Evolutionary conservation across 2,888 invertebrate genomes (phyloP), one percentile per base, ranked within the genome.

Genomic region (Tinea pellionella): DNA sequence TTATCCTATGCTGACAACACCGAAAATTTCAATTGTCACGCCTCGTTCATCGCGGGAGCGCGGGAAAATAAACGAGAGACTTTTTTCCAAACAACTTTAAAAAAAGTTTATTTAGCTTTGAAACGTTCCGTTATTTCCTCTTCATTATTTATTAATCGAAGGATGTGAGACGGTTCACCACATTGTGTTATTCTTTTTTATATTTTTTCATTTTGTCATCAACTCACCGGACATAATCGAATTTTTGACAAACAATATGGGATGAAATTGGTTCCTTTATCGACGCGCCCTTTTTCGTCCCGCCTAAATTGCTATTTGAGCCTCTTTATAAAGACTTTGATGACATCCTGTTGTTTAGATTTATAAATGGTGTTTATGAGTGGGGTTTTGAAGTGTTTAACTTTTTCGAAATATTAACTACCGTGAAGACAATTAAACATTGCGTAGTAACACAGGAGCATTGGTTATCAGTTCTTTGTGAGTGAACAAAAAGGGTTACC

Each of bases 21-120:
- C 76, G 74, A 75, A 78, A 76, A 78, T 84, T 84, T 83, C 75
- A 65, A 84, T 78, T 85, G 86, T 85, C 85, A 85, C 85, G 86
- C 80, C 84, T 86, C 77, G 83, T 85, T 83, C 82, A 77, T 78
- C 77, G 79, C 71, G 66, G 65, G 69, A 69, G 73, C 75, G 76
- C 74, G 77, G 80, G 80, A 81, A 81, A 78, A 79, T 78, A 79
- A 78, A 80, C 76, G 75, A 79, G 74, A 69, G 63, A 67, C 67
- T 78, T 78, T 72, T 37, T 37, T 37, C 30, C 30, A 12, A 37
- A 37, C 37, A 47, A 47, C 47, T 47, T 47, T 8, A 2, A 57
- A 57, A 57, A 57, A 57, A 57, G 57, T 57, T 57, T 57, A 32
- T 57, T 32, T 59, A 41, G 43, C 59, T 42, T 59, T 18, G 64